Evolutionary conservation across 2,888 invertebrate genomes (phyloP), one percentile per base, ranked within the genome.

Genomic region (Chaetoderma sp.): DNA sequence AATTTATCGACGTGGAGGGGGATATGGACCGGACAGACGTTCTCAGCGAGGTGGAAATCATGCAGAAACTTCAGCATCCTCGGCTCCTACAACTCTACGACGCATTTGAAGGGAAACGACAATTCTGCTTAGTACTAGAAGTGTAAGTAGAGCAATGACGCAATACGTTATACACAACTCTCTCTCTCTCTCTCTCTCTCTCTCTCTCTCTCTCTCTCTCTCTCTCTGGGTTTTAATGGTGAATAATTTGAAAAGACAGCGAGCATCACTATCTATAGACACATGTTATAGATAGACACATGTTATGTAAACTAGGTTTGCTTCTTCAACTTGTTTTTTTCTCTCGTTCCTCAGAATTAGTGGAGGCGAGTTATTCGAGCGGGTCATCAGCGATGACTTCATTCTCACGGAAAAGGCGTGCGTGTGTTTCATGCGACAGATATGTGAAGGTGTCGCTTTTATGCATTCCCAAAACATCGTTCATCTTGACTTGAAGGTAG

Each of bases 341-440:
- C 45, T 57, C 33, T 58, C 55, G 27, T 30, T 60, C 69, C 68
- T 10, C 89, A 99, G 99, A 81, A 96, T 99, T 78, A 93, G 94
- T 83, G 99, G 99, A 8, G 99, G 99, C 1, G 99, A 99, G 88
- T 88, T 99, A 47, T 99, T 99, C 86, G 99, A 99, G 87, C 90
- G 99, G 60, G 98, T 99, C 27, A 98, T 99, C 70, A 97, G 97
- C 82, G 99, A 99, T 82, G 97, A 97, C 87, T 99, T 98, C 85
- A 92, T 98, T 63, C 89, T 99, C 72, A 98, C 98, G 0, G 99
- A 99, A 87, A 92, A 94, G 71, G 94, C 96, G 6, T 98, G 98
- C 86, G 93, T 96, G 0, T 93, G 97, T 67, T 98, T 99, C 86
- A 94, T 98, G 91, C 89, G 97, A 42, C 99, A 99, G 88, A 96